These are phyloP conservation scores for Callyntrura guangdongensis DNA, from an alignment of 2,888 invertebrate species.

Conservation along the genomic window DNA sequence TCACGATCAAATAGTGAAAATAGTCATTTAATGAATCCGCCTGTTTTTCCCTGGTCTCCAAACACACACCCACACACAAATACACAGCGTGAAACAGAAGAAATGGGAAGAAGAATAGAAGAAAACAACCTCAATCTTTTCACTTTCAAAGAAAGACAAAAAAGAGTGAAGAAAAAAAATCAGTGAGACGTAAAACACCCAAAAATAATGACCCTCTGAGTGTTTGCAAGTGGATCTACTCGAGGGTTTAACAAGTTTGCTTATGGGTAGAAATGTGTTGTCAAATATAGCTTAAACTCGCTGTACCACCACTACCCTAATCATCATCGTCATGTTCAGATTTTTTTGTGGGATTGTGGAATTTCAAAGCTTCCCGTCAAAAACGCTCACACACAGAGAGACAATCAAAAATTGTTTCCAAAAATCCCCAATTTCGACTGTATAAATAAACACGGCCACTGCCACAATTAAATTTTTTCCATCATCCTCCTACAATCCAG, in stretches of 20 bases:
- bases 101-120: constrained; percentile 3
- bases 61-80: not conserved
- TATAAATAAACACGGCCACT: too few relatives aligned
- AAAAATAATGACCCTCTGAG: too few relatives aligned
- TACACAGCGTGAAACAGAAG: not conserved
- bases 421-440: not conserved
- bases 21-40: constrained; percentile 72
- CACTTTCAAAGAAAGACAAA: constrained; percentile 30
- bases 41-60: constrained; percentile 14
- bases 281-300: constrained; percentile 13
- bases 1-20: constrained; percentile 70
- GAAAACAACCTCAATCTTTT: constrained; percentile 31
- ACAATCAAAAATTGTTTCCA: too few relatives aligned
- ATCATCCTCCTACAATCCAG: too few relatives aligned
- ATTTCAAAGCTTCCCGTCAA: not conserved
- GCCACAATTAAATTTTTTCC: too few relatives aligned
- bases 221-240: too few relatives aligned
- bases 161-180: constrained; percentile 29
- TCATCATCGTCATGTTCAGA: constrained; percentile 6
- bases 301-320: not conserved
- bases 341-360: not conserved
- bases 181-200: constrained; percentile 37
- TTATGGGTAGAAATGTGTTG: not conserved
- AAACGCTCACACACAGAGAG: not conserved
- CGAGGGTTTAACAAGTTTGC: not conserved